These are phyloP conservation scores for Tychaedon coryphoeus DNA, from an alignment of 2,113 vertebrate species.

Conservation along the genomic window DNA sequence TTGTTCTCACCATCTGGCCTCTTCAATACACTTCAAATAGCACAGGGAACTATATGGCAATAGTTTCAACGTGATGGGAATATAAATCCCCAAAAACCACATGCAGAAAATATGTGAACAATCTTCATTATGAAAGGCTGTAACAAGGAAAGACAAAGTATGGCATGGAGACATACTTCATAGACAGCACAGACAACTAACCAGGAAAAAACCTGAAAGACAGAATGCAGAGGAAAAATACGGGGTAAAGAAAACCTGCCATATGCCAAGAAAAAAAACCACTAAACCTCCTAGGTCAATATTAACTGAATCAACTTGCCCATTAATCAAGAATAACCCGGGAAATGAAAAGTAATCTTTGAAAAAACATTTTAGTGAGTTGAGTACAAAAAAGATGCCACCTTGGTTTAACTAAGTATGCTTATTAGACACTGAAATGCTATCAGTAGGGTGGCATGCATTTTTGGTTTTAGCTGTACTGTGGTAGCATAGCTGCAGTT, in stretches of 20 bases:
- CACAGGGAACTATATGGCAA: neutral
- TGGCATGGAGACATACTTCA: neutral
- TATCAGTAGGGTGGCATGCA: neutral
- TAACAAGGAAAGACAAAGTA: neutral
- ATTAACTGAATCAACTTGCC: neutral
- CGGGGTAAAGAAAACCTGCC: neutral
- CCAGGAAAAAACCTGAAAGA: neutral
- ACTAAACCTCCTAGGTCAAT: neutral
- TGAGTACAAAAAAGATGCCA: neutral
- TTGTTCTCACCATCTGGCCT: conserved; percentile 3
- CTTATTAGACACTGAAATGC: neutral
- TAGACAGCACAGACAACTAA: neutral
- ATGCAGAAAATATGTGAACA: neutral
- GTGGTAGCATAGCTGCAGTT: neutral
- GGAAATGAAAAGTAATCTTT: neutral
- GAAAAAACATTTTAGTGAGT: neutral
- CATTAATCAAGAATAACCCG: neutral
- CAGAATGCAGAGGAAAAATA: neutral
- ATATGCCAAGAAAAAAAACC: neutral
- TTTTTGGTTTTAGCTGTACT: neutral
- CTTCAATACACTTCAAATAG: neutral
- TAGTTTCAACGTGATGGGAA: neutral
- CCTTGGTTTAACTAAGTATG: neutral
- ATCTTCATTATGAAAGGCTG: neutral
- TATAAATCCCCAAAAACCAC: neutral